Evolutionary conservation across 2,888 invertebrate species (phyloP).

Genomic region (Polydrusus pterygomalis): DNA sequence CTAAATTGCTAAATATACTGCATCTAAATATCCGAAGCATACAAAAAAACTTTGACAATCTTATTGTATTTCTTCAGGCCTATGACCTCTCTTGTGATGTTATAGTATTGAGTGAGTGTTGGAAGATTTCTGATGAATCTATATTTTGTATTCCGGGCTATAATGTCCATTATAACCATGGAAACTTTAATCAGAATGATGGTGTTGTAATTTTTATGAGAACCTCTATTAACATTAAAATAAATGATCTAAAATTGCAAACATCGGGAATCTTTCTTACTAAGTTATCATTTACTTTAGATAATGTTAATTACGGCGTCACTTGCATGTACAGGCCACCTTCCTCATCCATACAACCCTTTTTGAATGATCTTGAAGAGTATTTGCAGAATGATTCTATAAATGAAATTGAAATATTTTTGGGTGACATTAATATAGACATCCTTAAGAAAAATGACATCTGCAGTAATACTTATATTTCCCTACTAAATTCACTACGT

Average conservation of each 20-base stretch:
- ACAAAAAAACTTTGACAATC: constrained; percentile 9
- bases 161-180: constrained; percentile 6
- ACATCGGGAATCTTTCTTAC: constrained; percentile 11
- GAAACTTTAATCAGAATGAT: constrained; percentile 15
- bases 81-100: constrained; percentile 6
- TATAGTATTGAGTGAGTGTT: constrained; percentile 5
- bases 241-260: constrained; percentile 23
- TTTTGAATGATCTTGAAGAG: constrained; percentile 18
- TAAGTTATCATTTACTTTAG: constrained; percentile 17
- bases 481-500: too few relatives aligned
- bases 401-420: constrained; percentile 24
- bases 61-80: constrained; percentile 1
- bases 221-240: constrained; percentile 12
- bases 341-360: constrained; percentile 17
- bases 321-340: constrained; percentile 27
- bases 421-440: constrained; percentile 30
- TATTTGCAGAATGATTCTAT: constrained; percentile 5
- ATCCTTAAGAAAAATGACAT: constrained; percentile 3
- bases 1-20: constrained; percentile 18
- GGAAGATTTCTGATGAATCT: background rate
- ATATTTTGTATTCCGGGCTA: constrained; percentile 2
- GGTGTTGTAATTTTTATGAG: constrained; percentile 13
- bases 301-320: constrained; percentile 25
- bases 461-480: constrained; percentile 9
- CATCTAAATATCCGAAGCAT: constrained; percentile 18